Evolutionary conservation across 1,140 invertebrate genomes (phyloP).

Genomic region (Eciton burchellii): DNA sequence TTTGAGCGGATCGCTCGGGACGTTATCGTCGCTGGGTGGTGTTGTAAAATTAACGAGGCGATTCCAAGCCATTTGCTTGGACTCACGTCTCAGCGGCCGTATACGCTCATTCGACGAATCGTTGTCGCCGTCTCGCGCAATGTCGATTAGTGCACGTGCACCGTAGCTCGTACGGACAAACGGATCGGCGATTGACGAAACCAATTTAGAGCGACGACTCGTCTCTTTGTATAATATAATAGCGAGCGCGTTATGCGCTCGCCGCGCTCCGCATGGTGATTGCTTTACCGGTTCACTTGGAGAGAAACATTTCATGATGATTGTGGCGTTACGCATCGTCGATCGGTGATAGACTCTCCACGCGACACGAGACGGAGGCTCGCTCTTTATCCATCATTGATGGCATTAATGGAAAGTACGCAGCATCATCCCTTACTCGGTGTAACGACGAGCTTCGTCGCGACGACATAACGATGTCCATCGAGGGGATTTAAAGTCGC

Average conservation of each 20-base stretch:
- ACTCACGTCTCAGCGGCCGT: conserved; percentile 34
- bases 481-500: no score
- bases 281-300: conserved; percentile 45
- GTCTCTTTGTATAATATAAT: conserved; percentile 48
- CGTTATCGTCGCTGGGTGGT: conserved; percentile 3
- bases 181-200: conserved; percentile 61
- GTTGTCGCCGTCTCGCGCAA: conserved; percentile 15
- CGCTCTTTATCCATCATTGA: no score
- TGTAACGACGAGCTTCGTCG: no score
- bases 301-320: conserved; percentile 36
- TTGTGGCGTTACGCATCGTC: background rate
- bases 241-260: conserved; percentile 30
- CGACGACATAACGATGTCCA: no score
- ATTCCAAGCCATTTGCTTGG: conserved; percentile 9
- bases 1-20: background rate
- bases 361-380: background rate
- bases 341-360: conserved; percentile 5
- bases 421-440: no score
- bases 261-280: conserved; percentile 16
- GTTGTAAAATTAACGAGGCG: conserved; percentile 30
- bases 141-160: conserved; percentile 36
- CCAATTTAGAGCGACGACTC: conserved; percentile 65
- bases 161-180: conserved; percentile 36
- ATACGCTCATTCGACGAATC: conserved; percentile 48
- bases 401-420: no score